phyloP scores from a whole-genome alignment of 2,113 vertebrate species.

The Pelodiscus sinensis region DNA sequence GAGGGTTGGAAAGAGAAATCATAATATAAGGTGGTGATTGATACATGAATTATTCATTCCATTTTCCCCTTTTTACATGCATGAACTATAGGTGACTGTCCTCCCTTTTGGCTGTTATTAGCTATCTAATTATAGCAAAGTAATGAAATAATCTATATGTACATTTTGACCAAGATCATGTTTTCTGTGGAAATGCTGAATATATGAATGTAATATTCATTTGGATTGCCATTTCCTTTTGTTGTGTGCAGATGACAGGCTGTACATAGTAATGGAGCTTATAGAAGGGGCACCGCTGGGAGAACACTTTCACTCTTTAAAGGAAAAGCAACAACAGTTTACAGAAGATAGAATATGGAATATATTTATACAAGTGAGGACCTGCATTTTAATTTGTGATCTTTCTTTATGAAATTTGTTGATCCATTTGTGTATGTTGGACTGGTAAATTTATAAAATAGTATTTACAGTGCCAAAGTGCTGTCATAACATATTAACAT shows the following conservation, averaged over 20 bases:
- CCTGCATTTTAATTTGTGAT: not conserved
- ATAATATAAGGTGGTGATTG: not conserved
- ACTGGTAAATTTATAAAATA: not conserved
- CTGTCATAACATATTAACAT: not conserved
- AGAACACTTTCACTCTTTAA: slow-evolving; percentile 88
- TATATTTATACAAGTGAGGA: slow-evolving; percentile 89
- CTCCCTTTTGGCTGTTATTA: not conserved
- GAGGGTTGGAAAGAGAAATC: not conserved
- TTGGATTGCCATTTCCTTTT: not conserved
- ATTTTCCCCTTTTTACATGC: not conserved
- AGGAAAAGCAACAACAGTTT: slow-evolving; percentile 88
- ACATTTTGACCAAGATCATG: not conserved
- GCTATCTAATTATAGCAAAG: not conserved
- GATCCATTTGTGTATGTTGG: not conserved
- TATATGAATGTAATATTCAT: not conserved
- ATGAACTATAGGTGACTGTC: not conserved
- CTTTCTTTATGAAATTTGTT: not conserved
- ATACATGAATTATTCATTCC: not conserved
- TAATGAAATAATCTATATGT: not conserved
- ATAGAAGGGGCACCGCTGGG: slow-evolving; percentile 88
- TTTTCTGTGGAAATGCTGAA: not conserved
- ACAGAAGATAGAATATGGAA: slow-evolving; percentile 90
- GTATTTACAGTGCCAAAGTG: not conserved
- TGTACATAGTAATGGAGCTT: slow-evolving; percentile 93
- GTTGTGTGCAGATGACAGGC: slow-evolving; percentile 79